Percentiles rank a stretch among this genome's conserved stretches.
Conservation (phyloP, 1,140 invertebrate genomes). For the Drosophila lowei region DNA sequence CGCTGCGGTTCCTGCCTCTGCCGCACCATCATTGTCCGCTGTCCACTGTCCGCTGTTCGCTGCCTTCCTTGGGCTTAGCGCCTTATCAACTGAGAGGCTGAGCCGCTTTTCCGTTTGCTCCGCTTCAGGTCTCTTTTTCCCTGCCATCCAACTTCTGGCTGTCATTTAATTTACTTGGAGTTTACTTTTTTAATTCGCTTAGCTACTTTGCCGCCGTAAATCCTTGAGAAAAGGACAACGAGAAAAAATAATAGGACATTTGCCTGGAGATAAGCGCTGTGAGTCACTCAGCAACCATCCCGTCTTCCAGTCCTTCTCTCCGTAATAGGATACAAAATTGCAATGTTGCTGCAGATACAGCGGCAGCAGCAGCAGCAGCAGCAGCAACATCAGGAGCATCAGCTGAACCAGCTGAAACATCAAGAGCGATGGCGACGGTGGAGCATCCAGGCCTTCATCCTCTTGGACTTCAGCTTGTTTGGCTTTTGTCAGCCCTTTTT, state of each 20-base stretch:
- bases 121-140: background rate
- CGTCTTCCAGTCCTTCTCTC: slow-evolving; percentile 51
- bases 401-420: slow-evolving; percentile 3
- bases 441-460: slow-evolving; percentile 32
- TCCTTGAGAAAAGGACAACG: slow-evolving; percentile 51
- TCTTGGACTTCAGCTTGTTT: slow-evolving; percentile 59
- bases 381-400: slow-evolving; percentile 19
- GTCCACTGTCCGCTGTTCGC: too few relatives aligned
- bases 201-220: slow-evolving; percentile 79
- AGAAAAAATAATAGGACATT: slow-evolving; percentile 51
- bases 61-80: slow-evolving; percentile 60
- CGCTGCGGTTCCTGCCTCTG: slow-evolving; percentile 55
- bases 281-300: slow-evolving; percentile 47
- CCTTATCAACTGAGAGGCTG: slow-evolving; percentile 62
- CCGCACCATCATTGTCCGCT: slow-evolving; percentile 37
- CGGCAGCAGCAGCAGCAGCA: slow-evolving; percentile 24
- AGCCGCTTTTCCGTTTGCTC: slow-evolving; percentile 39
- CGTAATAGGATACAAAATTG: slow-evolving; percentile 78
- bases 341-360: slow-evolving; percentile 48
- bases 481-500: slow-evolving; percentile 73
- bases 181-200: slow-evolving; percentile 81
- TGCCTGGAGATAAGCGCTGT: slow-evolving; percentile 63
- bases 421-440: slow-evolving; percentile 3
- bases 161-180: slow-evolving; percentile 76
- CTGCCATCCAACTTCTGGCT: slow-evolving; percentile 25